Base-by-base conservation (phyloP, 2,113 vertebrate species). In the Salvelinus sp. region DNA sequence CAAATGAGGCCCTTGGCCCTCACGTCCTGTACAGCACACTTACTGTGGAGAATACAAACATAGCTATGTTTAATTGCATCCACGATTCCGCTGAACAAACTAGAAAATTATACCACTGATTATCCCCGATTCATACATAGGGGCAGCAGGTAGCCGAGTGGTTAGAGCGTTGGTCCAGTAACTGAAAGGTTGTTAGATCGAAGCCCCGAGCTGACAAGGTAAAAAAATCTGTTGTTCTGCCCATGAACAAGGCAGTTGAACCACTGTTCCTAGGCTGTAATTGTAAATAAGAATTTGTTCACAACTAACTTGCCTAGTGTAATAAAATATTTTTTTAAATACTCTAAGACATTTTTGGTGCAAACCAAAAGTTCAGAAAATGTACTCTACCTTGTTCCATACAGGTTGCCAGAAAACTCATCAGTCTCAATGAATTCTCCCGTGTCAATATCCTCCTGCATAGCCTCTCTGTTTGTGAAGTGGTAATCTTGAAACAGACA, bases 1-100 rank as follows among this genome's bases (percentile, higher is more conserved):
- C 98, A 99, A 92, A 99, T 99, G 75, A 95, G 93, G 87, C 98
- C 99, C 92, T 93, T 89, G 60, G 96, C 95, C 88, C 93, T 94
- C 22, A 99, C 96, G 0, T 96, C 96, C 81, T 93, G 93, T 25
- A 99, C 92, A 0, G 97, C 95, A 0, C 92, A 92, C 92, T 98
- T 99, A 85, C 98, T 99, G 89, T 47, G 66, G 13, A 50, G n/a
- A 75, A 47, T 38, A 62, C 6, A 68, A 18, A 44, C 66, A 66
- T 2, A 28, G 23, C 2, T 13, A 16, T 44, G 9, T 68, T 68
- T 20, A 20, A 68, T 7, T 33, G 16, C 18, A 54, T 68, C 3
- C 16, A n/a, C 18, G 9, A 44, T 30, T 16, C 14, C 27, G 20
- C 28, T 10, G n/a, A 62, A 23, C 6, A 54, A 54, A 62, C 18